Evolutionary conservation across 2,888 invertebrate genomes (phyloP).

Genomic region (Allygus modestus): DNA sequence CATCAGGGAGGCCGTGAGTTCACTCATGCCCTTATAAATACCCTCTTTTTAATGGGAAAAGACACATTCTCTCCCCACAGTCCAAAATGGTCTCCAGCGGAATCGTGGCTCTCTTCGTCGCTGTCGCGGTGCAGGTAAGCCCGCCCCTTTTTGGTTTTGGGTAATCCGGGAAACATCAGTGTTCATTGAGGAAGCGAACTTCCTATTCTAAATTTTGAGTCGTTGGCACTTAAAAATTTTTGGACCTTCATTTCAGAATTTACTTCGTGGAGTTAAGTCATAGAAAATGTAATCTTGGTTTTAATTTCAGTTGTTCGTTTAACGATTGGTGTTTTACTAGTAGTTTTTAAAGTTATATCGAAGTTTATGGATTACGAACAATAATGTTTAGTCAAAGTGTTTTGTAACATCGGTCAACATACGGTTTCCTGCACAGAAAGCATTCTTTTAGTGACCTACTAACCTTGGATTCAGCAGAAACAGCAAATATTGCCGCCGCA

Average conservation of each 20-base stretch:
- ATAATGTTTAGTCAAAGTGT: not conserved
- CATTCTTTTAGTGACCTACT: slow-evolving; percentile 26
- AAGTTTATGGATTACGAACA: too few species aligned
- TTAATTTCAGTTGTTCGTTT: too few species aligned
- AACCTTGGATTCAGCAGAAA: not conserved
- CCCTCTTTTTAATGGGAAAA: slow-evolving; percentile 16
- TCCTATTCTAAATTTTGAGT: too few species aligned
- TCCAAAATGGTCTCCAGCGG: slow-evolving; percentile 52
- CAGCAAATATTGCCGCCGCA: slow-evolving; percentile 1
- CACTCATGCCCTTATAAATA: slow-evolving; percentile 35
- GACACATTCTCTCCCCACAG: slow-evolving; percentile 18
- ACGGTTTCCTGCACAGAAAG: not conserved
- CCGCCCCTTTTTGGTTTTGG: not conserved
- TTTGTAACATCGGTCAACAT: slow-evolving; percentile 2
- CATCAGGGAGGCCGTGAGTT: slow-evolving; percentile 26
- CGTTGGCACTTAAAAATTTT: too few species aligned
- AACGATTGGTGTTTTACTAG: too few species aligned
- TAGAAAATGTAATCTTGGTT: too few species aligned
- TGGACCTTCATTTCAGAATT: too few species aligned
- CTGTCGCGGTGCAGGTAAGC: slow-evolving; percentile 36
- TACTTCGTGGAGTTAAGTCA: too few species aligned
- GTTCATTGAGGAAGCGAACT: too few species aligned
- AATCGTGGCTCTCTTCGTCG: slow-evolving; percentile 25
- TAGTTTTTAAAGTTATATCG: too few species aligned
- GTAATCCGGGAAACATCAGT: too few species aligned